Percentiles rank a stretch among this genome's conserved stretches.
These are phyloP conservation scores for Delphinus delphis DNA, from an alignment of 2,113 vertebrate species.

Conservation along the genomic window DNA sequence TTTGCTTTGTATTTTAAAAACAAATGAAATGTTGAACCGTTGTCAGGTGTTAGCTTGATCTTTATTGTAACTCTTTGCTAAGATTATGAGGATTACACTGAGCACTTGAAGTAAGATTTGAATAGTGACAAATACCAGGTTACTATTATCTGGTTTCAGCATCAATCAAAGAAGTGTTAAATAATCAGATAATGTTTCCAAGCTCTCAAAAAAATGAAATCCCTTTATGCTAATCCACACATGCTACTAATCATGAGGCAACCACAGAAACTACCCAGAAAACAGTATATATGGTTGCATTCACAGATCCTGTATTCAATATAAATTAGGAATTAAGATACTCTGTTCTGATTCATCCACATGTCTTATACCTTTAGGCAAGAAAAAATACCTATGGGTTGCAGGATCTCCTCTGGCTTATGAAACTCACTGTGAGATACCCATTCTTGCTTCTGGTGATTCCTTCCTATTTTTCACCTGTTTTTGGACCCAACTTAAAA, in stretches of 20 bases:
- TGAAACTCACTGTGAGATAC: background rate
- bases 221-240: conserved; percentile 40
- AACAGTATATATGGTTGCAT: background rate
- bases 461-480: background rate
- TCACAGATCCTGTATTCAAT: background rate
- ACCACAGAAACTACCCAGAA: conserved; percentile 10
- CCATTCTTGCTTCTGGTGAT: background rate
- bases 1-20: conserved; percentile 65
- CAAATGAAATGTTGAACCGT: conserved; percentile 53
- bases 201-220: conserved; percentile 67
- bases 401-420: background rate
- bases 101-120: conserved; percentile 57
- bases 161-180: conserved; percentile 68
- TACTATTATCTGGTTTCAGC: conserved; percentile 44
- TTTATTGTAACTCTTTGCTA: conserved; percentile 50
- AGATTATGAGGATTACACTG: conserved; percentile 53
- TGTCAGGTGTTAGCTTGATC: conserved; percentile 67
- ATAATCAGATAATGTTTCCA: conserved; percentile 65
- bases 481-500: background rate
- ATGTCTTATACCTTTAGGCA: background rate
- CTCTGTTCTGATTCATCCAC: background rate
- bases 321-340: conserved; percentile 32
- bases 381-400: background rate
- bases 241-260: conserved; percentile 67
- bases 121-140: conserved; percentile 61